These are phyloP conservation scores for Trachymyrmex septentrionalis DNA, from an alignment of 1,140 invertebrate genomes.

Conservation along the genomic window DNA sequence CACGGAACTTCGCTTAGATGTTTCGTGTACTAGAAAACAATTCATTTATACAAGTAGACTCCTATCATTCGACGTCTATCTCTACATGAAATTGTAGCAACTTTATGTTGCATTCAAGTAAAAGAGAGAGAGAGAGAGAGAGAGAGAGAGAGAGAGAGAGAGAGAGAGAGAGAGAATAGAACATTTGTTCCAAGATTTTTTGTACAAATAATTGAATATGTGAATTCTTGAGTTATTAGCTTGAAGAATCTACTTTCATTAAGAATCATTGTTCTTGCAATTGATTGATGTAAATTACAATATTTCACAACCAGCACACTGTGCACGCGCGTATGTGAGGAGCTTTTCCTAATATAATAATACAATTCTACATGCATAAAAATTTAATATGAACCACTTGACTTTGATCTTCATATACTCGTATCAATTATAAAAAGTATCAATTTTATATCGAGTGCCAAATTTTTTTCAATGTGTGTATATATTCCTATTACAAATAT, in stretches of 20 bases:
- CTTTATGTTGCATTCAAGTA: not conserved
- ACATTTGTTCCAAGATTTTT: not conserved
- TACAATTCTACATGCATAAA: not conserved
- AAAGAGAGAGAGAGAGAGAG: not conserved
- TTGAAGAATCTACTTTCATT: not conserved
- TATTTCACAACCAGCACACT: not conserved
- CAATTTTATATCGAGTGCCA: not conserved
- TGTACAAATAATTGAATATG: not conserved
- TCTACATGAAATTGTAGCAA: not conserved
- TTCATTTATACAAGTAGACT: conserved; percentile 40
- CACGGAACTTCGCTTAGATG: conserved; percentile 15
- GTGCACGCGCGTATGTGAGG: not conserved
- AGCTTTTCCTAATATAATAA: not conserved
- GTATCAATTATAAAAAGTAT: not conserved
- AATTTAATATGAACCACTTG: not conserved
- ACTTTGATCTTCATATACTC: not conserved
- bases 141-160: not conserved
- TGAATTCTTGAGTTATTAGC: conserved; percentile 5
- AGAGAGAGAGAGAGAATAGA: not conserved
- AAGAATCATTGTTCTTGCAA: not conserved
- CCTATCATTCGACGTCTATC: not conserved
- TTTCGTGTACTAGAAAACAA: conserved; percentile 24
- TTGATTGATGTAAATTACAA: not conserved
- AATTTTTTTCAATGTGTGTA: no score
- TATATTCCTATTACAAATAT: no score